phyloP scores from a whole-genome alignment of 2,888 invertebrate genomes.

The Lypha dubia region DNA sequence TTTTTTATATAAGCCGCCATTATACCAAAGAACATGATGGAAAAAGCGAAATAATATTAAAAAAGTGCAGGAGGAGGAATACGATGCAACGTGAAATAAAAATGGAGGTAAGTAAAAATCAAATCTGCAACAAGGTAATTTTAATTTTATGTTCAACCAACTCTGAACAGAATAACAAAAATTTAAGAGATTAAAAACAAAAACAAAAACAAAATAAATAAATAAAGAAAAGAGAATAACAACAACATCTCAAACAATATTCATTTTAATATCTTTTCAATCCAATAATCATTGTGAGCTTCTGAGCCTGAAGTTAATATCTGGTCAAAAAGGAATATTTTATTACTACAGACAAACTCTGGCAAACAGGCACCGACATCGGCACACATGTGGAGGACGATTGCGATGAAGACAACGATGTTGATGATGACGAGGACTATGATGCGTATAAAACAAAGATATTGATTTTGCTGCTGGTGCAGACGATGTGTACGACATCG shows the following conservation, averaged over 20 bases:
- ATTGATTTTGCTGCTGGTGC: slow-evolving; percentile 64
- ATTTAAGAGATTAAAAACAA: background rate
- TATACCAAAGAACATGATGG: slow-evolving; percentile 46
- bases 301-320: slow-evolving; percentile 74
- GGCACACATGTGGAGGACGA: slow-evolving; percentile 27
- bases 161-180: slow-evolving; percentile 45
- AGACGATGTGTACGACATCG: slow-evolving; percentile 63
- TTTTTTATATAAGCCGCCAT: slow-evolving; percentile 66
- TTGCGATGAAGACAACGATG: slow-evolving; percentile 26
- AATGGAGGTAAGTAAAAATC: slow-evolving; percentile 58
- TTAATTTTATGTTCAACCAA: slow-evolving; percentile 63
- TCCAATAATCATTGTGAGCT: slow-evolving; percentile 76
- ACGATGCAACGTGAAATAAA: slow-evolving; percentile 45
- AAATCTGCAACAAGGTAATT: slow-evolving; percentile 56
- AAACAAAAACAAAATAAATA: slow-evolving; percentile 5
- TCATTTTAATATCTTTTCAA: slow-evolving; percentile 82
- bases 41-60: slow-evolving; percentile 29
- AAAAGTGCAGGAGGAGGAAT: slow-evolving; percentile 45
- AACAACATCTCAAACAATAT: slow-evolving; percentile 75
- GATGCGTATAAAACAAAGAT: slow-evolving; percentile 66
- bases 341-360: slow-evolving; percentile 44
- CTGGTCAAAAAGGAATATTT: slow-evolving; percentile 66
- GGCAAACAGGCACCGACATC: slow-evolving; percentile 6
- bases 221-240: background rate
- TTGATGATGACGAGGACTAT: slow-evolving; percentile 39